These are phyloP conservation scores for Drosophila lutescens DNA, from an alignment of 2,888 invertebrate genomes.

Conservation along the genomic window DNA sequence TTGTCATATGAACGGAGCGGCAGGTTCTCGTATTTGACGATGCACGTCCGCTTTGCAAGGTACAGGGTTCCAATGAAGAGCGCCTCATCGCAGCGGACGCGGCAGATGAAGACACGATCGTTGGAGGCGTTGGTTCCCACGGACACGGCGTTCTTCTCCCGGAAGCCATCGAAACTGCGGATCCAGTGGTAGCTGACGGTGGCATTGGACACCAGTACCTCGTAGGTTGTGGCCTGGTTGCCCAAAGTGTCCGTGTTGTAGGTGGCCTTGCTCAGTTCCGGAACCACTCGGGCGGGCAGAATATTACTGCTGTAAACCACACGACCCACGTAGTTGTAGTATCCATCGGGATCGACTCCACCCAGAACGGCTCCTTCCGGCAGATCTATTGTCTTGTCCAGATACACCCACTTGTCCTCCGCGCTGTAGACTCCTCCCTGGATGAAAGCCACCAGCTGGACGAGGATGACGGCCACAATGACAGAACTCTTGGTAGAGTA, in stretches of 20 bases:
- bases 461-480: slow-evolving; percentile 34
- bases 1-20: slow-evolving; percentile 29
- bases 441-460: slow-evolving; percentile 44
- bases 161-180: slow-evolving; percentile 51
- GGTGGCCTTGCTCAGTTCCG: slow-evolving; percentile 40
- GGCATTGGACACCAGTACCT: slow-evolving; percentile 28
- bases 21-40: slow-evolving; percentile 15
- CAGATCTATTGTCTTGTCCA: slow-evolving; percentile 23
- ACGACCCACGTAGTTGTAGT: slow-evolving; percentile 60
- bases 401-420: slow-evolving; percentile 41
- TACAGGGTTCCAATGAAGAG: slow-evolving; percentile 44
- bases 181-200: slow-evolving; percentile 48
- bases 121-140: slow-evolving; percentile 46
- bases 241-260: slow-evolving; percentile 37
- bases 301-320: slow-evolving; percentile 12
- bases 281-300: slow-evolving; percentile 55
- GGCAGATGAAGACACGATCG: slow-evolving; percentile 50
- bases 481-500: slow-evolving; percentile 24
- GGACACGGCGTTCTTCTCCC: slow-evolving; percentile 39
- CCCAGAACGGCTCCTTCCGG: slow-evolving; percentile 51
- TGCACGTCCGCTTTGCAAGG: slow-evolving; percentile 12
- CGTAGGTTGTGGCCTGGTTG: slow-evolving; percentile 1
- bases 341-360: slow-evolving; percentile 52
- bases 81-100: slow-evolving; percentile 12
- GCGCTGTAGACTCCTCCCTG: slow-evolving; percentile 43